phyloP scores from a whole-genome alignment of 1,140 invertebrate species.

The Pseudobourletiella spinata region DNA sequence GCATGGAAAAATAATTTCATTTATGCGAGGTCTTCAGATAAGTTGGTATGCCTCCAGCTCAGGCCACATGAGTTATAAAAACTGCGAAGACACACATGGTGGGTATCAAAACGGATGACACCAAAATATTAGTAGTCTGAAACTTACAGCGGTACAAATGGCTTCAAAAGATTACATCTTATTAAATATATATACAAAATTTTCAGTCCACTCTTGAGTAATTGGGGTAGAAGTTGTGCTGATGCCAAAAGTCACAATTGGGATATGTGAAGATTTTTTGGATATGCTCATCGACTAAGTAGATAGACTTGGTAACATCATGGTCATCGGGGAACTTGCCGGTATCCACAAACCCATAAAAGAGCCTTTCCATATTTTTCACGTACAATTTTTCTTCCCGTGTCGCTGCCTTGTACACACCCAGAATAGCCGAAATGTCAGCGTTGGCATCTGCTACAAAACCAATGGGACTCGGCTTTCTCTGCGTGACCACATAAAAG shows the following conservation, averaged over 20 bases:
- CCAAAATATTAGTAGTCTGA: too few species aligned
- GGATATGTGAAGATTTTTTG: constrained; percentile 43
- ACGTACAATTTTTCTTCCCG: constrained; percentile 62
- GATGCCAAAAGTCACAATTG: constrained; percentile 64
- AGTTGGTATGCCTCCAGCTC: too few species aligned
- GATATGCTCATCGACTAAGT: constrained; percentile 46
- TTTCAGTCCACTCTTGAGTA: constrained; percentile 56
- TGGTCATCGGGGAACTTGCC: constrained; percentile 47
- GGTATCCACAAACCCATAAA: constrained; percentile 64
- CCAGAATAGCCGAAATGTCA: constrained; percentile 67
- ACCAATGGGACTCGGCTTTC: constrained; percentile 37
- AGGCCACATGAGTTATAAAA: too few species aligned
- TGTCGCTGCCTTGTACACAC: constrained; percentile 58
- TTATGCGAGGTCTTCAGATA: too few species aligned
- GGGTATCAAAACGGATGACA: too few species aligned
- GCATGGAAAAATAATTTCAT: too few species aligned
- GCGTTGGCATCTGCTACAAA: constrained; percentile 53
- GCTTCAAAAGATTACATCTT: too few species aligned
- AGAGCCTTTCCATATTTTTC: constrained; percentile 66
- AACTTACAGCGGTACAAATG: too few species aligned
- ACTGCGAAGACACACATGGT: too few species aligned
- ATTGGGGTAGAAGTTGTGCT: constrained; percentile 58
- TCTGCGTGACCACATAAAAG: constrained; percentile 62
- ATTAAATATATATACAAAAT: too few species aligned
- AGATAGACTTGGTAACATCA: constrained; percentile 44